Base-by-base conservation (phyloP, 2,888 invertebrate species). In the Cheilosia soror region DNA sequence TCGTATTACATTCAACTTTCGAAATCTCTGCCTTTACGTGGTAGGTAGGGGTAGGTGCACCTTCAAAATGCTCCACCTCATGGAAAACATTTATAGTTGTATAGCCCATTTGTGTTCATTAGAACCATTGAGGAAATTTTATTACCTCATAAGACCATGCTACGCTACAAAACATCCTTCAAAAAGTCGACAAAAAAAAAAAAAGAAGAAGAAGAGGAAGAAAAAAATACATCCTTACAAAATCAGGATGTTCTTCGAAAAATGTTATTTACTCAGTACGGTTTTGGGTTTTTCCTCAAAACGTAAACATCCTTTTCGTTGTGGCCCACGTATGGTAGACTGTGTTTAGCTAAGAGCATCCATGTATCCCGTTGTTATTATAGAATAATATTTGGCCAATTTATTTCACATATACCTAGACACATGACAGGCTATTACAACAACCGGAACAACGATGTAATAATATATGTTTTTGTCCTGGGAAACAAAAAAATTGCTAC, bases 351-450 rank as follows among this genome's bases (percentile, higher is more conserved):
- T 83, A 51, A 78, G 68, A 60, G 62, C 44, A 73, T 72, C 66
- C 55, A 49, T 60, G 58, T 31, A 60, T 69, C 33, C 68, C 27
- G 60, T 47, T 77, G 69, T 71, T 84, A 84, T 75, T 84, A 75
- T 29, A 58, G 73, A 79, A 79, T 65, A 84, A 84, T 84, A 79
- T 84, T 84, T 84, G 73, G 68, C 79, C 83, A 79, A 84, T 84
- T 84, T 84, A 79, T 58, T 75, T 75, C 63, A 55, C 27, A 49
- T 71, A 47, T 37, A 47, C 13, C 11, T 3, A 27, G 20, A 27
- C 27, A 11, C 11, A n/a, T 9, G 58, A 37, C n/a, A 58, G 42
- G 65, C 71, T 62, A 71, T 78, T 63, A 65, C 58, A 73, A 47
- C 68, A 37, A 25, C 25, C 47, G 49, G 68, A 57, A 55, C 49